These are phyloP conservation scores for Heterohyrax brucei DNA, from an alignment of 2,797 vertebrate genomes.

Conservation along the genomic window DNA sequence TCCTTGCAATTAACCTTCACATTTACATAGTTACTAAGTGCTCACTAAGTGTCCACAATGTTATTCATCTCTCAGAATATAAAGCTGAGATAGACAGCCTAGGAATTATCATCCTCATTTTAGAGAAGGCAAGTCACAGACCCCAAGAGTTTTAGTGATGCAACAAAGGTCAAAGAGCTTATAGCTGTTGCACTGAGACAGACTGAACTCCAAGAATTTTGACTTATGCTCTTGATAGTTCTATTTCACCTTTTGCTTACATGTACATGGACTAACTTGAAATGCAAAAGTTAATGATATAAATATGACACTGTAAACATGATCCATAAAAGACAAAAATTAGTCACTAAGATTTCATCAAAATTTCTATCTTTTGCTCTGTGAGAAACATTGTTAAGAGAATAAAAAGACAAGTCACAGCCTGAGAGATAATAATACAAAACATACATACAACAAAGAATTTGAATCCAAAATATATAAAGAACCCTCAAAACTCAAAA, in stretches of 20 bases:
- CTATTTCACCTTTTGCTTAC: not conserved
- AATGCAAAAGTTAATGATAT: slow-evolving; percentile 30
- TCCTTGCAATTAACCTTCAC: slow-evolving; percentile 13
- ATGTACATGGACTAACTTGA: not conserved
- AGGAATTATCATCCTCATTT: slow-evolving; percentile 18
- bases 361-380: slow-evolving; percentile 12
- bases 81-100: not conserved
- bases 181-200: not conserved
- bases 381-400: slow-evolving; percentile 41
- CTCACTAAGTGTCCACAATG: not conserved
- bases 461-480: not conserved
- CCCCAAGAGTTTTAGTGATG: slow-evolving; percentile 30
- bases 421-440: not conserved
- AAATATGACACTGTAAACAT: not conserved
- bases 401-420: slow-evolving; percentile 47
- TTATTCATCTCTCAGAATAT: slow-evolving; percentile 12
- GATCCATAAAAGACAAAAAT: slow-evolving; percentile 7
- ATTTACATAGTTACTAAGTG: slow-evolving; percentile 38
- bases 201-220: slow-evolving; percentile 42
- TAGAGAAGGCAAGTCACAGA: not conserved
- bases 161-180: not conserved
- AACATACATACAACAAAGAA: slow-evolving; percentile 19
- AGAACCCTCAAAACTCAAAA: slow-evolving; percentile 29
- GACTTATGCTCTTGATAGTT: not conserved
- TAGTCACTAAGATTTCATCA: slow-evolving; percentile 17